These are phyloP conservation scores for Euplagia quadripunctaria DNA, from an alignment of 2,888 invertebrate genomes.

Conservation along the genomic window DNA sequence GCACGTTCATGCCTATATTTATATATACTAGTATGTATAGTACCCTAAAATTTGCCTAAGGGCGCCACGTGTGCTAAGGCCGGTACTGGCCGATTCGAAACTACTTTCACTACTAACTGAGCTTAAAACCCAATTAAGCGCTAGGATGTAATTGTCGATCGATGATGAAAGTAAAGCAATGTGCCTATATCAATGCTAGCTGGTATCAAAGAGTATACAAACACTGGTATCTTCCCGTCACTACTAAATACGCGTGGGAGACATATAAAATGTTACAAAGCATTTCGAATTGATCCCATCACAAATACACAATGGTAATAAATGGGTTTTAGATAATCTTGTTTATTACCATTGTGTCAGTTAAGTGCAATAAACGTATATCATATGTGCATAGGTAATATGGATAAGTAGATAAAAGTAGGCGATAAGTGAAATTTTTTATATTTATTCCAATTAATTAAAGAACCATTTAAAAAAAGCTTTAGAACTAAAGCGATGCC, in stretches of 20 bases:
- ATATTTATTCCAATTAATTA: neutral
- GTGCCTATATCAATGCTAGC: neutral
- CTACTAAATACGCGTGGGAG: neutral
- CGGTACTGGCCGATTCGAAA: no score
- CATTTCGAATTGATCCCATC: neutral
- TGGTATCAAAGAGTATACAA: no score
- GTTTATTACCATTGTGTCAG: conserved; percentile 1
- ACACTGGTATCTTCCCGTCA: neutral
- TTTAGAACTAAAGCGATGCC: no score
- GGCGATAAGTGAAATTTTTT: neutral
- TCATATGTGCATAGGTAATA: neutral
- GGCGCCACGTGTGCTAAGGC: no score
- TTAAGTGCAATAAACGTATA: conserved; percentile 10
- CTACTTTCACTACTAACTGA: no score
- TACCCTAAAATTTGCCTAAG: no score
- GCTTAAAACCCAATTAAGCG: no score
- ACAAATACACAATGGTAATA: neutral
- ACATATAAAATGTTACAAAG: neutral
- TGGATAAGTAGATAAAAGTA: neutral
- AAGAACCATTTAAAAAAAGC: no score
- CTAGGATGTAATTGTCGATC: neutral
- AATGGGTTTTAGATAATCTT: neutral
- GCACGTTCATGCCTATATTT: no score
- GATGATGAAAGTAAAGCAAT: neutral
- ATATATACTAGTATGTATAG: no score